Conservation (phyloP, 2,888 invertebrate genomes). For the Cosmia trapezina region DNA sequence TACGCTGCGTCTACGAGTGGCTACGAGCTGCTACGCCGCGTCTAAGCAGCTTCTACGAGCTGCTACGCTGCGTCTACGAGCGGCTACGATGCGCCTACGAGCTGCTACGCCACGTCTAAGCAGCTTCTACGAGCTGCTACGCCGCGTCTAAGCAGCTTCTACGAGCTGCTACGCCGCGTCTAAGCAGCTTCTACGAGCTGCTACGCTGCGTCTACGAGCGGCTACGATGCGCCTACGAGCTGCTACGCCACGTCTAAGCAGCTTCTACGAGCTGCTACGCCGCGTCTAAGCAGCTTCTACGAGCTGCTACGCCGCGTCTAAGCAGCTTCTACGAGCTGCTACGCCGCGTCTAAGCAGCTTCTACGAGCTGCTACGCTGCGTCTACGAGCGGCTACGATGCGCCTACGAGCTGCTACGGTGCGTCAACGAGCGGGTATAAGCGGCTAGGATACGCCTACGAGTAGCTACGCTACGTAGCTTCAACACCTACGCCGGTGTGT, state of each 20-base stretch:
- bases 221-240: no score
- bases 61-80: background rate
- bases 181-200: no score
- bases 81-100: no score
- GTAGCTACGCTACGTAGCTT: background rate
- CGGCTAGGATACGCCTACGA: no score
- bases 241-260: background rate
- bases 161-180: no score
- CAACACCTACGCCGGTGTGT: background rate
- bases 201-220: background rate
- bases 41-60: no score
- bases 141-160: background rate
- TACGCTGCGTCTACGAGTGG: background rate
- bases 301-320: background rate
- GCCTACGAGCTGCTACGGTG: background rate
- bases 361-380: background rate
- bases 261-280: no score
- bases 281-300: background rate
- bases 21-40: background rate
- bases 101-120: background rate
- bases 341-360: background rate
- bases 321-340: background rate
- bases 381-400: background rate
- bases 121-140: background rate
- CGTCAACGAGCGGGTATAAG: no score